Evolutionary conservation across 92 coral and sea anemone genomes (phyloP), one percentile per base, ranked within the genome.

Genomic region (Porites lobata): DNA sequence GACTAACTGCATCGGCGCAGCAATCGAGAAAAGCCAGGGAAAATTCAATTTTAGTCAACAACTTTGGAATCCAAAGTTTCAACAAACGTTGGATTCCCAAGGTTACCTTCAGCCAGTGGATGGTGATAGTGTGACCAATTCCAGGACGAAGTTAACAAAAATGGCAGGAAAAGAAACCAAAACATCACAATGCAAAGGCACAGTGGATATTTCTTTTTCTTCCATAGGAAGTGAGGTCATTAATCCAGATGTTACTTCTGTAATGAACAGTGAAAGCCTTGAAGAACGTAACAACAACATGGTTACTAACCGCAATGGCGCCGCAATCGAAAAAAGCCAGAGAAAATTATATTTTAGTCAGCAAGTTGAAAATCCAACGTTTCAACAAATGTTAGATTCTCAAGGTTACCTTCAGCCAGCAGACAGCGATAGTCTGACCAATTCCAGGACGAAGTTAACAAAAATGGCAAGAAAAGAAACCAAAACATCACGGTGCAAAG

Each of bases 71-170:
- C 29, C 20, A 7, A 5, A 32, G 20, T 32, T 32, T 26, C 84
- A 66, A 20, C 47, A 14, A 50, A 13, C 22, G 1, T 12, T 12
- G 50, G 8, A 12, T 50, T 38, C 17, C 1, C 65, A 52, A 51
- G 66, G 15, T 52, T 80, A 80, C 50, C 85, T 80, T 24, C 76
- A 52, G 17, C 85, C 85, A 24, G 85, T 80, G 65, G 75, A 66
- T 9, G 15, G 29, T 22, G 63, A 51, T 8, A 67, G 53, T 11
- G 20, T 67, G 17, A 56, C 3, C 51, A 66, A 56, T 32, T 57
- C 70, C 17, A 61, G 69, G 67, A 7, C 15, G 32, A 26, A 26
- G 32, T 26, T 26, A 26, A 26, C 32, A 26, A 26, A 26, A 26
- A 26, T 26, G 32, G 32, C 32, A 26, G 2, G 32, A 26, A 26